phyloP scores from a whole-genome alignment of 2,888 invertebrate genomes.

The Antheraea yamamai region DNA sequence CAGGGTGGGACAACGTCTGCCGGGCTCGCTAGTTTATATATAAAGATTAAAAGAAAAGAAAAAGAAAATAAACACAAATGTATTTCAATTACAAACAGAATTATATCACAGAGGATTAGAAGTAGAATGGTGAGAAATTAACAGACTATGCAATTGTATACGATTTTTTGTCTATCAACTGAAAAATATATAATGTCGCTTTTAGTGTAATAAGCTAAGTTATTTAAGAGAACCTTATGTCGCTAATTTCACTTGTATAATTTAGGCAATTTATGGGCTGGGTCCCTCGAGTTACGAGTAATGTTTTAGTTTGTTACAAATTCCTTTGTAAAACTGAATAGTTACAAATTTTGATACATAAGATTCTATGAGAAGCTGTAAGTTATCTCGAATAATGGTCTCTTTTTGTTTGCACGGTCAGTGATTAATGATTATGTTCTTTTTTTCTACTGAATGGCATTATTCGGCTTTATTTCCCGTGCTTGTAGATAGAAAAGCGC shows the following conservation, averaged over 20 bases:
- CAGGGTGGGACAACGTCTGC: too few relatives aligned
- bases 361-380: neutral
- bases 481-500: too few relatives aligned
- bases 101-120: neutral
- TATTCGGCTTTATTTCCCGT: too few relatives aligned
- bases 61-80: too few relatives aligned
- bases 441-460: neutral
- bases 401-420: neutral
- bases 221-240: neutral
- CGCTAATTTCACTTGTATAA: conserved; percentile 1
- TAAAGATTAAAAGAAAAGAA: too few relatives aligned
- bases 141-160: neutral
- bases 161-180: neutral
- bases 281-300: conserved; percentile 1
- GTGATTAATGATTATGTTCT: neutral
- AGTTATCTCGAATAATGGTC: neutral
- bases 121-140: neutral
- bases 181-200: neutral
- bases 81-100: neutral
- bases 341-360: neutral
- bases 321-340: neutral
- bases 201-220: neutral
- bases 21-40: too few relatives aligned
- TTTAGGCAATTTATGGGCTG: conserved; percentile 6
- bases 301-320: conserved; percentile 6